Evolutionary conservation across 2,888 invertebrate genomes (phyloP).

Genomic region (Blastobasis lacticolella): DNA sequence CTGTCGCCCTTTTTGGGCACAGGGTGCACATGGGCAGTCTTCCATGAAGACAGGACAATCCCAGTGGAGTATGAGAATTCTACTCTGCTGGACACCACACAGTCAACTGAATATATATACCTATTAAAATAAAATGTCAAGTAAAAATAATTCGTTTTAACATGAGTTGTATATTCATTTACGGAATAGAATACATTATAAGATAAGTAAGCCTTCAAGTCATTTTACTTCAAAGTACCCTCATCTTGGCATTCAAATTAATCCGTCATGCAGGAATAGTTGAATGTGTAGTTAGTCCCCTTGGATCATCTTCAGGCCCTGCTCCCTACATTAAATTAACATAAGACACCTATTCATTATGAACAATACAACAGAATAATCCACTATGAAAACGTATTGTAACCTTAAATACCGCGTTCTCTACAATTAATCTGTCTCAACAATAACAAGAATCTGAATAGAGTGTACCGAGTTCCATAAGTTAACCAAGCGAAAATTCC

Average conservation of each 20-base stretch:
- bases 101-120: no score
- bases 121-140: no score
- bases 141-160: no score
- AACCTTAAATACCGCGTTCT: background rate
- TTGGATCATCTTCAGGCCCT: background rate
- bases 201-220: slow-evolving; percentile 4
- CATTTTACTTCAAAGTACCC: no score
- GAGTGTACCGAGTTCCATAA: slow-evolving; percentile 1
- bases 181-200: no score
- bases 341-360: background rate
- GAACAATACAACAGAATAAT: background rate
- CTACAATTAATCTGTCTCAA: slow-evolving; percentile 5
- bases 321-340: background rate
- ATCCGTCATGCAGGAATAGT: slow-evolving; percentile 5
- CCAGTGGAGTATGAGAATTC: no score
- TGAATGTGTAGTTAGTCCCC: background rate
- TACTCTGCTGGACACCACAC: no score
- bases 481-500: slow-evolving; percentile 8
- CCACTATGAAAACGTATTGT: slow-evolving; percentile 7
- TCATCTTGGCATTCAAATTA: no score
- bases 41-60: no score
- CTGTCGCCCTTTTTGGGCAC: no score
- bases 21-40: no score
- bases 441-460: slow-evolving; percentile 6
- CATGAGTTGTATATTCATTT: no score